Percentiles rank a stretch among this genome's conserved stretches.
Conservation (phyloP, 2,797 vertebrate species). For the Galago senegalensis region DNA sequence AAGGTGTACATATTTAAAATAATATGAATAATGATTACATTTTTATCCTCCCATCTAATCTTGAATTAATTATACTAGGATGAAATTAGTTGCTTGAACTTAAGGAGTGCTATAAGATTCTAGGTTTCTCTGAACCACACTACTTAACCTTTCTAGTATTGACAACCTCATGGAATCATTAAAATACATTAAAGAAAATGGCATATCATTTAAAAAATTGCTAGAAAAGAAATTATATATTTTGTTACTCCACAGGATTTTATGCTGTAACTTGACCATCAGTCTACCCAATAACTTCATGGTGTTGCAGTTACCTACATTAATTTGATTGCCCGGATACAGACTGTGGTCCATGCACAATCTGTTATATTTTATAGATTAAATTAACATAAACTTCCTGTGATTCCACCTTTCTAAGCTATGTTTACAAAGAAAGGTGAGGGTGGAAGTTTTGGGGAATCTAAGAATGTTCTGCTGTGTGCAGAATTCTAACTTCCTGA, state of each 20-base stretch:
- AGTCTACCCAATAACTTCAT: neutral
- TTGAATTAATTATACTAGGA: conserved; percentile 8
- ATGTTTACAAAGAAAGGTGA: neutral
- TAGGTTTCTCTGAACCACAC: neutral
- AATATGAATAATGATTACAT: neutral
- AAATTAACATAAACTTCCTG: neutral
- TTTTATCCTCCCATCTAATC: neutral
- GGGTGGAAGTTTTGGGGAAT: neutral
- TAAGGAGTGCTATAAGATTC: neutral
- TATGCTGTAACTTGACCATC: neutral
- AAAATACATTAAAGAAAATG: neutral
- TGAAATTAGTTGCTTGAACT: conserved; percentile 24
- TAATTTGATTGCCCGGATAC: neutral
- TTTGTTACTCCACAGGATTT: neutral
- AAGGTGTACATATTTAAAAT: neutral
- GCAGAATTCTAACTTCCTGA: conserved; percentile 17
- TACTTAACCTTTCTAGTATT: neutral
- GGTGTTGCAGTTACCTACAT: neutral
- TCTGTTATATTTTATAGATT: conserved; percentile 20
- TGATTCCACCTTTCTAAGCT: conserved; percentile 34
- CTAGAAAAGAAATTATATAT: neutral
- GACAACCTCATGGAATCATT: neutral
- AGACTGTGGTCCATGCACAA: neutral
- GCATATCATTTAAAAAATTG: neutral
- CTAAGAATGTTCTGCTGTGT: neutral